Evolutionary conservation across 2,113 vertebrate species (phyloP), one percentile per base, ranked within the genome.

Genomic region (Rhea pennata): DNA sequence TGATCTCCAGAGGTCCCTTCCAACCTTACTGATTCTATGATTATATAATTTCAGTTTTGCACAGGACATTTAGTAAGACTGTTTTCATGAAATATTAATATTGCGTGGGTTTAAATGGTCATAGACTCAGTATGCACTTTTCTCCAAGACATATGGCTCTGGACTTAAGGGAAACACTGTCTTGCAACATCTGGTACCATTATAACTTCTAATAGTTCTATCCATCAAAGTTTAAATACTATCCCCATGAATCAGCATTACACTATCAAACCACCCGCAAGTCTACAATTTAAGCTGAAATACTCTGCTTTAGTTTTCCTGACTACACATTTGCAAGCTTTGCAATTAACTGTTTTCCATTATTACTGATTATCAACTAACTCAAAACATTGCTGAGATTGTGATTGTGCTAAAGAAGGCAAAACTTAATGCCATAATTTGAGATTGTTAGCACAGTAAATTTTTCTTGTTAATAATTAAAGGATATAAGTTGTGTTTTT

Each of bases 341-440:
- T 67, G 27, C 77, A 95, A 88, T 96, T 96, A 97, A 97, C 96
- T 96, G 87, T 90, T 54, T 95, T 95, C 90, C 75, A 94, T 78
- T 97, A 94, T 85, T 92, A 95, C 62, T 69, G 70, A 83, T 96
- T 70, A 96, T 77, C 73, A 97, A 88, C 90, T 94, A 96, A 91
- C 51, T 73, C 59, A 75, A 93, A 96, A 96, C 3, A 51, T 92
- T 97, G 93, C 61, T 92, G 79, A 94, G 81, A 93, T 87, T 58
- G 77, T 40, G 13, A 92, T 84, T 82, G 79, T 95, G 87, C 91
- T 93, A 62, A 96, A 96, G 80, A 77, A 96, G 94, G 58, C 42
- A 83, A 51, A 97, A 96, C 76, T 83, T 85, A 6, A 12, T 83
- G 77, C 83, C 66, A 24, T 95, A 95, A 62, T 15, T 62, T 92